These are phyloP conservation scores for Drosophila azteca DNA, from an alignment of 1,140 invertebrate genomes.

Conservation along the genomic window DNA sequence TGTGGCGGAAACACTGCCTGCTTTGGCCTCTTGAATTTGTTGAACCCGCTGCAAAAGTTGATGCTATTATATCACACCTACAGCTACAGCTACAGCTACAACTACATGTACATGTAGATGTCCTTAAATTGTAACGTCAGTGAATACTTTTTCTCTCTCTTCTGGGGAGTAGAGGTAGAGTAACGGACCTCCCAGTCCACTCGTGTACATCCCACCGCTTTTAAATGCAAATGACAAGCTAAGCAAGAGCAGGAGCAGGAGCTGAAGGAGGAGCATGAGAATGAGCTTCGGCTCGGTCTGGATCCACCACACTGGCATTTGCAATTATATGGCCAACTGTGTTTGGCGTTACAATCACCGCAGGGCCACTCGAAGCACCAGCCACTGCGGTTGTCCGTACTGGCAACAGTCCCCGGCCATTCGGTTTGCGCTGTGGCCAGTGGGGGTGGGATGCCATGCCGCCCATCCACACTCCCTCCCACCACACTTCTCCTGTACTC, in stretches of 20 bases:
- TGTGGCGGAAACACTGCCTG: constrained; percentile 9
- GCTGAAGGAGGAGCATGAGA: constrained; percentile 18
- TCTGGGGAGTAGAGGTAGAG: no score
- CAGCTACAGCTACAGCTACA: no score
- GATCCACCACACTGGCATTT: constrained; percentile 50
- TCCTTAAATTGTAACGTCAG: no score
- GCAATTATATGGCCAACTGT: constrained; percentile 64
- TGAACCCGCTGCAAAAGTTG: background rate
- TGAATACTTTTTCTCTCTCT: no score
- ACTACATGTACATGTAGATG: no score
- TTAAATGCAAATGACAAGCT: constrained; percentile 55
- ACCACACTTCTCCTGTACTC: background rate
- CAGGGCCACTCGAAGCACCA: constrained; percentile 52
- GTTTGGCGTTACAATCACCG: constrained; percentile 63
- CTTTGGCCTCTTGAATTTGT: no score
- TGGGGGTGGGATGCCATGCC: background rate
- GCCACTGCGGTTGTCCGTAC: constrained; percentile 5
- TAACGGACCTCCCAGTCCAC: no score
- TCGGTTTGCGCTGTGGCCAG: constrained; percentile 19
- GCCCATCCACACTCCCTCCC: background rate
- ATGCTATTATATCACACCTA: no score
- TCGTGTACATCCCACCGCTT: background rate
- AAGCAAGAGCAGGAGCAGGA: constrained; percentile 45
- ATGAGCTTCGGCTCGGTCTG: constrained; percentile 2
- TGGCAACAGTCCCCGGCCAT: constrained; percentile 22